These are phyloP conservation scores for Carpatolechia fugitivella DNA, from an alignment of 2,888 invertebrate species.

Conservation along the genomic window DNA sequence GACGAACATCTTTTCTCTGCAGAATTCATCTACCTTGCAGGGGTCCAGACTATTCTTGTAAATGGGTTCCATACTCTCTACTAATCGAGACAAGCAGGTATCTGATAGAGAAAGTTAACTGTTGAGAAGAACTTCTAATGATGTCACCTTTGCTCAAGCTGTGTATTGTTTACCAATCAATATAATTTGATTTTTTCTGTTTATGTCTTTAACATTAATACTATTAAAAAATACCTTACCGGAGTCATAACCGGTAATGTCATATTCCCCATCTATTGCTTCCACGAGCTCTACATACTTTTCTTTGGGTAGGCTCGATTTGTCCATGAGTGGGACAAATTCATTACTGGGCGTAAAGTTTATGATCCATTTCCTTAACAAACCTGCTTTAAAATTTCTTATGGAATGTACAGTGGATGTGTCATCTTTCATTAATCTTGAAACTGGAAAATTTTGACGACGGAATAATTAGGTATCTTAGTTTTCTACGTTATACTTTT, in stretches of 20 bases:
- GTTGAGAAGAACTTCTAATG: background rate
- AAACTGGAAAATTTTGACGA: background rate
- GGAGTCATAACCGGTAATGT: background rate
- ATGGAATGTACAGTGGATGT: background rate
- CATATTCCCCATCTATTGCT: background rate
- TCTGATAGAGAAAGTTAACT: background rate
- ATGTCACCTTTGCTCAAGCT: no score
- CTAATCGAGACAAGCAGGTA: background rate
- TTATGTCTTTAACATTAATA: background rate
- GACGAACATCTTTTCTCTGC: background rate
- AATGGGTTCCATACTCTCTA: background rate
- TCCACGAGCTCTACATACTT: background rate
- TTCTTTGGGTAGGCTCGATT: background rate
- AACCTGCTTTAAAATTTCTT: background rate
- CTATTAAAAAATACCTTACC: background rate
- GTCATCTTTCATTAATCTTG: background rate
- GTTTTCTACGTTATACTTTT: no score
- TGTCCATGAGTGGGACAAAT: background rate
- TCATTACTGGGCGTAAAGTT: background rate
- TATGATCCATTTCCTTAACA: background rate
- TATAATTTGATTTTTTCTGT: no score
- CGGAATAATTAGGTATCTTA: no score
- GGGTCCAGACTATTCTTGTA: background rate
- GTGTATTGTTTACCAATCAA: no score
- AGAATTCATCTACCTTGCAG: background rate